Evolutionary conservation across 2,797 vertebrate genomes (phyloP).

Genomic region (Syncerus caffer): DNA sequence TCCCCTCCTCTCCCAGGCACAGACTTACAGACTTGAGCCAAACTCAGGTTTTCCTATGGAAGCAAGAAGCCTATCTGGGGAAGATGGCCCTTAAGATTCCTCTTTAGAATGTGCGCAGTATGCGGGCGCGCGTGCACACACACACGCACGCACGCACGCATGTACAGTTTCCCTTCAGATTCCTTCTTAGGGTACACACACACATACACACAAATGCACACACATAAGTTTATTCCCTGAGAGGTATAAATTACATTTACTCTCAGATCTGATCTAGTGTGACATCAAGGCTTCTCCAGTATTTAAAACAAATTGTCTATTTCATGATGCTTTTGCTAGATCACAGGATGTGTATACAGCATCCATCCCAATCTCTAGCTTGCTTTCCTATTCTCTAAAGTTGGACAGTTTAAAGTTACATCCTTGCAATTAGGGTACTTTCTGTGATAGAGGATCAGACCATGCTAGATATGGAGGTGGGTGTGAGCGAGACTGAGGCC

Average conservation of each 20-base stretch:
- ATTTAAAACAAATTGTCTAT: not conserved
- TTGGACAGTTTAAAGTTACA: not conserved
- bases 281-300: not conserved
- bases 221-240: not conserved
- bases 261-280: not conserved
- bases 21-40: not conserved
- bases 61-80: not conserved
- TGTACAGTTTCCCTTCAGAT: not conserved
- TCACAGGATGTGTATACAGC: not conserved
- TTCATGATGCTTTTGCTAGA: not conserved
- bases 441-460: not conserved
- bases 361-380: not conserved
- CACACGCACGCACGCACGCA: accelerated
- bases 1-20: not conserved
- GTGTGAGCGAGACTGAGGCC: not conserved
- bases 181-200: not conserved
- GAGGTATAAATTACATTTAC: not conserved
- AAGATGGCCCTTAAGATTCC: not conserved
- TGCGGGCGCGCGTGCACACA: not conserved
- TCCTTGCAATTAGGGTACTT: not conserved
- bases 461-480: not conserved
- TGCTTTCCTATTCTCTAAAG: not conserved
- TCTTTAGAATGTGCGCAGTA: not conserved
- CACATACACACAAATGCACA: not conserved
- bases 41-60: not conserved